A percentile compares a stretch with the other conserved stretches of the same genome.
Conservation (phyloP, 2,797 vertebrate species). For the Alosa sapidissima region DNA sequence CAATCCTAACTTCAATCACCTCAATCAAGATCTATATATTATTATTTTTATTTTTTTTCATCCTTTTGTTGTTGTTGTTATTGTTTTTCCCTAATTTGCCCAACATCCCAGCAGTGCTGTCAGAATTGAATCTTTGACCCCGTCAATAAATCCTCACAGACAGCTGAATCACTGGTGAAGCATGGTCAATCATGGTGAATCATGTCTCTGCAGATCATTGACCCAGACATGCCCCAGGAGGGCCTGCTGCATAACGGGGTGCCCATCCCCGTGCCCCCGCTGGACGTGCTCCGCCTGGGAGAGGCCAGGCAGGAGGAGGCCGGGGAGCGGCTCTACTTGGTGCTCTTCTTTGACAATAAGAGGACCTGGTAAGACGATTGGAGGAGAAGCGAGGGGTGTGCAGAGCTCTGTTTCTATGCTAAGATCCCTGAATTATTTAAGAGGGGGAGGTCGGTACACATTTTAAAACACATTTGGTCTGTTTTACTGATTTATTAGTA, state of each 20-base stretch:
- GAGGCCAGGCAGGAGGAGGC: constrained; percentile 90
- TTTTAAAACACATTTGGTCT: too few species aligned
- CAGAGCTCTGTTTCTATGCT: background rate
- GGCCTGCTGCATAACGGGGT: constrained; percentile 96
- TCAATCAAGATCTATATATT: too few species aligned
- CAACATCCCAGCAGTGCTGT: background rate
- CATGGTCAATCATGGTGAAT: background rate
- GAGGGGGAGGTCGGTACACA: too few species aligned
- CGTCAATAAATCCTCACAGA: background rate
- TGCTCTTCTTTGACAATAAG: constrained; percentile 99
- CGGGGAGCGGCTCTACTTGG: constrained; percentile 90
- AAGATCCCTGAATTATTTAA: too few species aligned
- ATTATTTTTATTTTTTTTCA: background rate
- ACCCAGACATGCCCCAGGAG: constrained; percentile 95
- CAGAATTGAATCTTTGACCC: background rate
- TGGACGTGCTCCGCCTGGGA: constrained; percentile 89
- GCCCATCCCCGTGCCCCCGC: constrained; percentile 94
- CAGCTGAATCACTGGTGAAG: background rate
- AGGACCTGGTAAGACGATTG: constrained; percentile 88
- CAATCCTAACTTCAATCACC: background rate
- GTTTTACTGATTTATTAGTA: too few species aligned
- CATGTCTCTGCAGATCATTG: constrained; percentile 82
- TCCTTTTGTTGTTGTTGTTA: background rate
- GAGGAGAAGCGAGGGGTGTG: background rate
- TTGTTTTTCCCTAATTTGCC: background rate